Evolutionary conservation across 2,113 vertebrate species (phyloP).

Genomic region (Etheostoma cragini): DNA sequence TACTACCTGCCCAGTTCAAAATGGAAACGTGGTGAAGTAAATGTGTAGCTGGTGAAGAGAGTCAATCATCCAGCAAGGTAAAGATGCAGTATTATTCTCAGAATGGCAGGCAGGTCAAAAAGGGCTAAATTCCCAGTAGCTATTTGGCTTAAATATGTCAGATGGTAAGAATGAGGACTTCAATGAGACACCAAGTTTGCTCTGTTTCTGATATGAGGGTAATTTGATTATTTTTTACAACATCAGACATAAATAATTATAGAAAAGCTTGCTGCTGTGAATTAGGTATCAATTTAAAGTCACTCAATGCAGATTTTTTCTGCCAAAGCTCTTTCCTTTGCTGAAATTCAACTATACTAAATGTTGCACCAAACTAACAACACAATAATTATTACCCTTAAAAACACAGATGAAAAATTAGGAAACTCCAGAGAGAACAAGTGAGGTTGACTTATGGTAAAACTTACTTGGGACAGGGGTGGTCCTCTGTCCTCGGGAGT

Average conservation of each 20-base stretch:
- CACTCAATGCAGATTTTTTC: too few species aligned
- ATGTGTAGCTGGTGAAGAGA: neutral
- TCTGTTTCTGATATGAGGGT: neutral
- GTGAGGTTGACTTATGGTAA: neutral
- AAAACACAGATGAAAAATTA: neutral
- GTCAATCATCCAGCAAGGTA: neutral
- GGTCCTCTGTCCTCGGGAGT: conserved; percentile 92
- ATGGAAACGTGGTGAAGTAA: neutral
- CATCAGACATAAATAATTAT: neutral
- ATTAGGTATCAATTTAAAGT: neutral
- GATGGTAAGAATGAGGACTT: neutral
- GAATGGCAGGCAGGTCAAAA: neutral
- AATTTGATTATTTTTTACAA: neutral
- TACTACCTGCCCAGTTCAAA: neutral
- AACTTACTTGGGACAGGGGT: conserved; percentile 93
- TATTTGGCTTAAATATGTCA: neutral
- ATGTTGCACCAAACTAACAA: neutral
- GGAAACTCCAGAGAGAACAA: neutral
- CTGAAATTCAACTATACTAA: neutral
- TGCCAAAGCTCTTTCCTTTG: neutral
- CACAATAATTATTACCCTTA: neutral
- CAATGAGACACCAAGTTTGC: neutral
- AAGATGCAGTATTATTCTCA: neutral
- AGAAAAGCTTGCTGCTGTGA: neutral
- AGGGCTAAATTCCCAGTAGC: neutral